These are phyloP conservation scores for Zaprionus gabonicus DNA, from an alignment of 1,140 invertebrate genomes.

Conservation along the genomic window DNA sequence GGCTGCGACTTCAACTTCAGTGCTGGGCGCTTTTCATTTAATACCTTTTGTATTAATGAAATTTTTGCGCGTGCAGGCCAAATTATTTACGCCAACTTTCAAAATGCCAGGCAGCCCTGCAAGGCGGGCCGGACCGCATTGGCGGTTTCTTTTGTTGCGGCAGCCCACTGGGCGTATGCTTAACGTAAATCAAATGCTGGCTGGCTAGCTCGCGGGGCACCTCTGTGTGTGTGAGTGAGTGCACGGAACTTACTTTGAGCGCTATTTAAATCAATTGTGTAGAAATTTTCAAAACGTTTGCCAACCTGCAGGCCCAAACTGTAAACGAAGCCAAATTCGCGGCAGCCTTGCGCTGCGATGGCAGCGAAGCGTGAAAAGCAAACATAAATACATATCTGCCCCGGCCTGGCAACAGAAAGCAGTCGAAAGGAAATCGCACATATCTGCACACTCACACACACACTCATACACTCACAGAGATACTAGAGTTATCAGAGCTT, in stretches of 20 bases:
- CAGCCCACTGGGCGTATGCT: conserved; percentile 37
- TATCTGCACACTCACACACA: conserved; percentile 24
- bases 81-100: conserved; percentile 50
- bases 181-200: conserved; percentile 41
- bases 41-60: conserved; percentile 71
- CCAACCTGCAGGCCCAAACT: conserved; percentile 24
- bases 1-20: background rate
- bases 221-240: background rate
- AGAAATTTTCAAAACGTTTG: conserved; percentile 70
- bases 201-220: background rate
- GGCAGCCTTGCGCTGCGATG: conserved; percentile 19
- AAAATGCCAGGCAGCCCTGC: conserved; percentile 26
- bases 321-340: background rate
- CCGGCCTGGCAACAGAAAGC: conserved; percentile 69
- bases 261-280: conserved; percentile 80
- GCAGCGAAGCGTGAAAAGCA: conserved; percentile 71
- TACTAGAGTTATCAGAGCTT: conserved; percentile 65
- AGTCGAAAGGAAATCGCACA: conserved; percentile 45
- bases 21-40: conserved; percentile 54
- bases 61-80: conserved; percentile 59
- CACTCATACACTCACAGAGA: conserved; percentile 35
- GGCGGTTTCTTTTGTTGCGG: conserved; percentile 16
- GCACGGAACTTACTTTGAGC: conserved; percentile 23
- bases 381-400: conserved; percentile 68
- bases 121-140: conserved; percentile 8